Conservation (phyloP, 2,113 vertebrate genomes). For the Eptatretus burgeri region DNA sequence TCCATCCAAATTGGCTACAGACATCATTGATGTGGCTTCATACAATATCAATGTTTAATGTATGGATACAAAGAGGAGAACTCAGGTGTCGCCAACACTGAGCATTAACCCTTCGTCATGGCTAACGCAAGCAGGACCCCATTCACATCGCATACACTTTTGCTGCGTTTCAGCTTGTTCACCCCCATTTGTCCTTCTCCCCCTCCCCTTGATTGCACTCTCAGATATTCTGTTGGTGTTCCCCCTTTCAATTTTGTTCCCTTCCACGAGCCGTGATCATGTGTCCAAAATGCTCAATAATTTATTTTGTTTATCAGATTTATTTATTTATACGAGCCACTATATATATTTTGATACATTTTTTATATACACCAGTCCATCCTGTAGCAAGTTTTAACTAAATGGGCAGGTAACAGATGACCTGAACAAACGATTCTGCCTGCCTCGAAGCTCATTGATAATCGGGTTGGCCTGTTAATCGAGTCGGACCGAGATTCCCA, state of each 20-base stretch:
- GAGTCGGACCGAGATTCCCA: too few relatives aligned
- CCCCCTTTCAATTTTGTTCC: too few relatives aligned
- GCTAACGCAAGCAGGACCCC: too few relatives aligned
- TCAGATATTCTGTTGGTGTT: too few relatives aligned
- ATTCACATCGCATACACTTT: too few relatives aligned
- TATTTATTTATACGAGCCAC: not conserved
- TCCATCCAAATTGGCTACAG: not conserved
- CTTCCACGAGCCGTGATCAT: not conserved
- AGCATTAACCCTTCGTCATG: not conserved
- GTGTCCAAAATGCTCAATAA: not conserved
- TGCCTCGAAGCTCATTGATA: not conserved
- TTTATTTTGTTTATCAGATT: not conserved
- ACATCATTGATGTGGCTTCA: slow-evolving; percentile 1
- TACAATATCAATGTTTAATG: not conserved
- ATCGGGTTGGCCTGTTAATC: too few relatives aligned
- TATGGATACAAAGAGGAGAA: not conserved
- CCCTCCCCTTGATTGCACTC: too few relatives aligned
- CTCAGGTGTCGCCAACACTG: not conserved
- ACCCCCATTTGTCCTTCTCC: too few relatives aligned
- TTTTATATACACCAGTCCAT: not conserved
- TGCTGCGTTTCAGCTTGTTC: too few relatives aligned
- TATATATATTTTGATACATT: not conserved
- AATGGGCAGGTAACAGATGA: not conserved
- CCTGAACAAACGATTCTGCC: not conserved
- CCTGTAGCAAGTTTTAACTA: not conserved